These are phyloP conservation scores for Pteropus rufus DNA, from an alignment of 2,797 vertebrate genomes.

Conservation along the genomic window DNA sequence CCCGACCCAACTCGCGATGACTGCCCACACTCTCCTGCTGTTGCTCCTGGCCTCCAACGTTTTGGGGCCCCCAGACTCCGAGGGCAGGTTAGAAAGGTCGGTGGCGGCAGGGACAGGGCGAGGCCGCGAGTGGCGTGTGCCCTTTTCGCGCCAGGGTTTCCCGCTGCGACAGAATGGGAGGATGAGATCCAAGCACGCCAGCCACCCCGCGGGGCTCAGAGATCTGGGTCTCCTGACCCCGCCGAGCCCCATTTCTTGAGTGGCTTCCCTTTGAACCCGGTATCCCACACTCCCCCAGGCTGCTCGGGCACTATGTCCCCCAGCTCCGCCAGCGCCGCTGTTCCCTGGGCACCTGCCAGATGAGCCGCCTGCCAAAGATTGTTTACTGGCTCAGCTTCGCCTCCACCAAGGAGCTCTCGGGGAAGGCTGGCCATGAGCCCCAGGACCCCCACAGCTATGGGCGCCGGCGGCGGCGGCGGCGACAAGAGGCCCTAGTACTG, in stretches of 20 bases:
- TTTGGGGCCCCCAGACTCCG: neutral
- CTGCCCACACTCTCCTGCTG: neutral
- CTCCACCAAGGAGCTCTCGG: neutral
- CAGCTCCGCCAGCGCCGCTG: neutral
- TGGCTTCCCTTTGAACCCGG: neutral
- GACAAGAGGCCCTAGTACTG: neutral
- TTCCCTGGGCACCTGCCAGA: neutral
- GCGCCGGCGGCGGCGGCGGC: neutral
- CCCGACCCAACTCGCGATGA: neutral
- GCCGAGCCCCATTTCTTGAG: neutral
- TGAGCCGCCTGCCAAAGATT: constrained; percentile 11
- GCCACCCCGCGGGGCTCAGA: neutral
- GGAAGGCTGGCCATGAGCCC: neutral
- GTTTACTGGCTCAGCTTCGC: neutral
- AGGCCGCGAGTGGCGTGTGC: fast-evolving
- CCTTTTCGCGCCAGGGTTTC: neutral
- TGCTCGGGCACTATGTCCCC: neutral
- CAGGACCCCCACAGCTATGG: neutral
- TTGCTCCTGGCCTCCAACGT: neutral
- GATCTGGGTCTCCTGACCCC: neutral
- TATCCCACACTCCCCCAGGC: neutral
- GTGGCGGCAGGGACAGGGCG: neutral
- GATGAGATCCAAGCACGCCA: neutral
- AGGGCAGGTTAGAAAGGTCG: neutral
- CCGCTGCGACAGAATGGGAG: neutral